A percentile compares a stretch with the other conserved stretches of the same genome.
These are phyloP conservation scores for Halichoeres trimaculatus DNA, from an alignment of 2,113 vertebrate genomes.

Conservation along the genomic window DNA sequence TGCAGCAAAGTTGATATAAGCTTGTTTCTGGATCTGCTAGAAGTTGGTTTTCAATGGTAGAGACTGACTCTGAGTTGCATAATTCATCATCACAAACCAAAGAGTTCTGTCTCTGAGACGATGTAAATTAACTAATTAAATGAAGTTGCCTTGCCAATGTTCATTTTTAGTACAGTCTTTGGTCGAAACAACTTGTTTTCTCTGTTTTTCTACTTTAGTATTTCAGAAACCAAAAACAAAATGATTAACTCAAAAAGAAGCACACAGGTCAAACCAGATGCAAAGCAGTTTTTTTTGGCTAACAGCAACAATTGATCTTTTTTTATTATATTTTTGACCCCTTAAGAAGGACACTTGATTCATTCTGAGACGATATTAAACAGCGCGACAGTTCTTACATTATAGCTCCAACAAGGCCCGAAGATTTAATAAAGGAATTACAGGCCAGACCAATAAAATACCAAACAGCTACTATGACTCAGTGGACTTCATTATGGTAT, in stretches of 20 bases:
- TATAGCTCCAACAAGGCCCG: slow-evolving; percentile 20
- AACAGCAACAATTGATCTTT: slow-evolving; percentile 11
- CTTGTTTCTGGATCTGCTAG: too few relatives aligned
- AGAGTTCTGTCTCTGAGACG: too few relatives aligned
- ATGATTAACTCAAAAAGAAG: background rate
- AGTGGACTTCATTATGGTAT: slow-evolving; percentile 32
- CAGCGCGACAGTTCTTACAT: slow-evolving; percentile 21
- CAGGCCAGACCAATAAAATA: slow-evolving; percentile 52
- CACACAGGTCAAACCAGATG: background rate
- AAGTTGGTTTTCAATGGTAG: too few relatives aligned
- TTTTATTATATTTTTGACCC: slow-evolving; percentile 38
- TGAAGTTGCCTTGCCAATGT: too few relatives aligned
- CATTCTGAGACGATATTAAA: slow-evolving; percentile 36
- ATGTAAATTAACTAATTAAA: too few relatives aligned
- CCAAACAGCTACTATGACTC: slow-evolving; percentile 28
- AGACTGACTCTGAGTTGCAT: too few relatives aligned
- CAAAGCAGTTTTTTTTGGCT: slow-evolving; percentile 4
- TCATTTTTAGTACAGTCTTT: too few relatives aligned
- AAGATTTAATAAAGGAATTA: slow-evolving; percentile 43
- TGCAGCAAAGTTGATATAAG: too few relatives aligned
- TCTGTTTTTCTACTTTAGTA: background rate
- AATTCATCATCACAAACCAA: too few relatives aligned
- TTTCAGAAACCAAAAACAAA: background rate
- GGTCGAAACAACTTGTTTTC: background rate
- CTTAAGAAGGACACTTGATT: background rate